Evolutionary conservation across 2,888 invertebrate genomes (phyloP).

Genomic region (Hypomecis punctinalis): DNA sequence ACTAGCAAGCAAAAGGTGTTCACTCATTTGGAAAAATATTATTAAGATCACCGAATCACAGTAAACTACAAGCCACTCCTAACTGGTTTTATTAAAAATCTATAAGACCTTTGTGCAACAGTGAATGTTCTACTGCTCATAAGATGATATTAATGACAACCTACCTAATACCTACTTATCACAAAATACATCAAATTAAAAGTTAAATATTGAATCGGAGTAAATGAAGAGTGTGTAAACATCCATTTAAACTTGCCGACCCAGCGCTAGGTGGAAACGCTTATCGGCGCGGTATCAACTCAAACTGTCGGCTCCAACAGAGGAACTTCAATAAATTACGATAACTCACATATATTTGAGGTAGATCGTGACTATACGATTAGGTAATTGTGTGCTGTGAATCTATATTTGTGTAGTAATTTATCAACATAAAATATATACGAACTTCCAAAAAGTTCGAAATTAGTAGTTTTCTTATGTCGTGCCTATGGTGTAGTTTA

Average conservation of each 20-base stretch:
- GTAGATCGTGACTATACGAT: neutral
- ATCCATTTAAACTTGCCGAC: slow-evolving; percentile 23
- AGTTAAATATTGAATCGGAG: slow-evolving; percentile 14
- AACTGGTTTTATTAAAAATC: neutral
- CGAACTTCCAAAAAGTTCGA: no score
- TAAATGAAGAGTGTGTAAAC: slow-evolving; percentile 19
- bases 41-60: no score
- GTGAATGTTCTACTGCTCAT: no score
- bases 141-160: neutral
- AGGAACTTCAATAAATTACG: slow-evolving; percentile 19
- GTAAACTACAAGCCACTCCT: neutral
- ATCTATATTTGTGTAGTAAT: no score
- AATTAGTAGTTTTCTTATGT: no score
- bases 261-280: slow-evolving; percentile 5
- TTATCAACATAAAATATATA: no score
- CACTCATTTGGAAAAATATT: no score
- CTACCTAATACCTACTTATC: slow-evolving; percentile 4
- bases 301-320: slow-evolving; percentile 17
- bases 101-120: no score
- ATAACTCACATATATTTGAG: slow-evolving; percentile 7
- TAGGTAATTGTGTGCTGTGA: neutral
- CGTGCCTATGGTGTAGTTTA: no score
- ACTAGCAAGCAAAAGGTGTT: no score
- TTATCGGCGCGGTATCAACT: slow-evolving; percentile 24
- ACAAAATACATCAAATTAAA: slow-evolving; percentile 18